These are phyloP conservation scores for Rhizomys pruinosus DNA, from an alignment of 2,113 vertebrate species.

Conservation along the genomic window DNA sequence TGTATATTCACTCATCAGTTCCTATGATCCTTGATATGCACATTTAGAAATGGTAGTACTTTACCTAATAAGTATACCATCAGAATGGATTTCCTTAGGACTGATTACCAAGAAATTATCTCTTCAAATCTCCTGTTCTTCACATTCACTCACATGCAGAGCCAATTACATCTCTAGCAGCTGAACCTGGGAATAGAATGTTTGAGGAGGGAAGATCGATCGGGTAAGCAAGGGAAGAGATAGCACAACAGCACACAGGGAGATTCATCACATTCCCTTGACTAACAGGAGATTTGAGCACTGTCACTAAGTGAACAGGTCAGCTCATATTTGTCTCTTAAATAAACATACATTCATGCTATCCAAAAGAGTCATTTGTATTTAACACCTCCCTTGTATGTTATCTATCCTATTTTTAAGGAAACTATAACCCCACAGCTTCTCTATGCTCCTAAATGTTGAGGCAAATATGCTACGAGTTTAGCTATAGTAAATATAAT, in stretches of 20 bases:
- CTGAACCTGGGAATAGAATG: neutral
- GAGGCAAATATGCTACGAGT: neutral
- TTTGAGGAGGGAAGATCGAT: neutral
- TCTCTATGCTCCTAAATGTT: neutral
- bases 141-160: neutral
- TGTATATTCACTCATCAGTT: neutral
- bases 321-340: neutral
- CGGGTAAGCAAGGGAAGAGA: neutral
- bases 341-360: neutral
- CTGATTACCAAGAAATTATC: neutral
- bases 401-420: neutral
- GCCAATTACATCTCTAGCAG: neutral
- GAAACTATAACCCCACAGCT: neutral
- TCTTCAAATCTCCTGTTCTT: neutral
- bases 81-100: neutral
- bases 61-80: neutral
- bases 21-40: neutral
- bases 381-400: neutral
- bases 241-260: neutral
- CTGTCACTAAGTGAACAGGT: neutral
- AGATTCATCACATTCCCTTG: neutral
- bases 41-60: neutral
- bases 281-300: neutral
- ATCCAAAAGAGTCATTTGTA: neutral
- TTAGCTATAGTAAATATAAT: neutral